Conservation (phyloP, 2,888 invertebrate species). For the Dicyrtoma fusca region DNA sequence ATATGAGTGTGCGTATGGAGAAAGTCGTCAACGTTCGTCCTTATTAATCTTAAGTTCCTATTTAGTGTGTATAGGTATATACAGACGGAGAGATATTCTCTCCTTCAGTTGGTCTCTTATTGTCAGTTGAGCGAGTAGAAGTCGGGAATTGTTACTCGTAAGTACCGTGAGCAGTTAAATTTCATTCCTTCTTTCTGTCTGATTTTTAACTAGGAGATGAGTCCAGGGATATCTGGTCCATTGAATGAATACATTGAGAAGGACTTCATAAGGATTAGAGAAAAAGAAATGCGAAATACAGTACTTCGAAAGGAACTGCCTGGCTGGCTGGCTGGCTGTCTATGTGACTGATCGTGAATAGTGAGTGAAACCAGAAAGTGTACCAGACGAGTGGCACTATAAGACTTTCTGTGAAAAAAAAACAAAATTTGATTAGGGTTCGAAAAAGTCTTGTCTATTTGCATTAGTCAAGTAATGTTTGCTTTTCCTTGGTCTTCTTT, state of each 20-base stretch:
- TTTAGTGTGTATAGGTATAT: too few relatives aligned
- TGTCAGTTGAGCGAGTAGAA: too few relatives aligned
- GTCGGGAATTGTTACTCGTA: too few relatives aligned
- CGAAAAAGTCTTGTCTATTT: conserved; percentile 42
- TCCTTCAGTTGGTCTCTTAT: too few relatives aligned
- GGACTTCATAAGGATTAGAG: background rate
- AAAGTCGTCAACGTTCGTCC: too few relatives aligned
- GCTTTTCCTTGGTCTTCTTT: conserved; percentile 30
- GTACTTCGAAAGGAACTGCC: background rate
- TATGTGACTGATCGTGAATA: background rate
- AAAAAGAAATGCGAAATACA: too few relatives aligned
- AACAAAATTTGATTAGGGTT: conserved; percentile 41
- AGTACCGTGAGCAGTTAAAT: conserved; percentile 5
- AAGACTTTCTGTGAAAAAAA: conserved; percentile 31
- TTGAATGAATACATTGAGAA: conserved; percentile 11
- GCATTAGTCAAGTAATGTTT: conserved; percentile 40
- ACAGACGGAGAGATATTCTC: too few relatives aligned
- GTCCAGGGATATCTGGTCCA: background rate
- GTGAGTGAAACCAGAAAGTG: background rate
- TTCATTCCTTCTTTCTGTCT: background rate
- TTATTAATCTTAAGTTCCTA: too few relatives aligned
- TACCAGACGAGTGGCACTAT: background rate
- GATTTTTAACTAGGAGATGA: background rate
- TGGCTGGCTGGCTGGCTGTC: background rate
- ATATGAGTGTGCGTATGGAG: too few relatives aligned